phyloP scores from a whole-genome alignment of 1,140 invertebrate genomes.

The Ostrea edulis region DNA sequence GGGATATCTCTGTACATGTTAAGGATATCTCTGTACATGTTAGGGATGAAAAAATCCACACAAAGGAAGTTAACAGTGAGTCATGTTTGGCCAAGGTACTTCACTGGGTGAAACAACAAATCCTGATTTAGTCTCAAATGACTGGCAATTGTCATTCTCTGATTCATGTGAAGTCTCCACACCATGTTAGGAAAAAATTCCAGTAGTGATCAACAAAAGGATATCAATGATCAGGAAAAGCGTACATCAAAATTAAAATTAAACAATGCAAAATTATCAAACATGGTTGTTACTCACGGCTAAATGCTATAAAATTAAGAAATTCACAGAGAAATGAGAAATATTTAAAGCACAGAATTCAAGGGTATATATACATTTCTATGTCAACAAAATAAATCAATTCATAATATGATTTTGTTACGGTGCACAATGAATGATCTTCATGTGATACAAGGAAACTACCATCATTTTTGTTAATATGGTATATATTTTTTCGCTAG shows the following conservation, averaged over 20 bases:
- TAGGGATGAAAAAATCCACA: not conserved
- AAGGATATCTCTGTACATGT: not conserved
- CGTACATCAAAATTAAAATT: not conserved
- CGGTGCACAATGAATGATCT: no score
- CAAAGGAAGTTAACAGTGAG: not conserved
- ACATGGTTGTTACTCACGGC: conserved; percentile 4
- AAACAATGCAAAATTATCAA: not conserved
- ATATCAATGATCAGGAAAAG: not conserved
- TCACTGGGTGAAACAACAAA: not conserved
- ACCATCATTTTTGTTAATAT: no score
- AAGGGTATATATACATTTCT: not conserved
- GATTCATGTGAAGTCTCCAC: not conserved
- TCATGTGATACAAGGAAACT: no score
- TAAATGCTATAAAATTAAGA: conserved; percentile 26
- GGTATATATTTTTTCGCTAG: no score
- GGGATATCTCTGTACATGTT: no score
- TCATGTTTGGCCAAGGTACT: not conserved
- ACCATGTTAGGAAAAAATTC: not conserved
- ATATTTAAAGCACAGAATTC: not conserved
- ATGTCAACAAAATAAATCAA: no score
- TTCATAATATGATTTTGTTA: no score
- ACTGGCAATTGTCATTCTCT: no score
- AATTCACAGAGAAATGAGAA: not conserved
- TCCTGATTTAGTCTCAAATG: not conserved
- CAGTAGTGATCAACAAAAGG: not conserved